Evolutionary conservation across 2,797 vertebrate species (phyloP).

Genomic region (Sebastes hopkinsi): DNA sequence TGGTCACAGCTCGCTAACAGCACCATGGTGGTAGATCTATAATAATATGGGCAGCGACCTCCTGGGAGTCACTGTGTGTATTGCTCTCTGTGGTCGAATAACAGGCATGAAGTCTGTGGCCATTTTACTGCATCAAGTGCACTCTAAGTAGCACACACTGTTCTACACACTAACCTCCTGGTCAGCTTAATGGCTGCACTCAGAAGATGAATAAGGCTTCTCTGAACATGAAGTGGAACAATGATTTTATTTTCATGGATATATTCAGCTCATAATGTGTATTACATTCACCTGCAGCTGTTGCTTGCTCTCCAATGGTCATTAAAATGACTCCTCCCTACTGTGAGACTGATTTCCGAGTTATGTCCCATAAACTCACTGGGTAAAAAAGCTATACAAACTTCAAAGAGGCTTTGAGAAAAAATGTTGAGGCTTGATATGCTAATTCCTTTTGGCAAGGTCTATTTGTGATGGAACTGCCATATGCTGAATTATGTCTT

Average conservation of each 20-base stretch:
- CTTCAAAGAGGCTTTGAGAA: conserved; percentile 14
- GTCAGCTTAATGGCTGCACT: background rate
- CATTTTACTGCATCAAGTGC: conserved; percentile 23
- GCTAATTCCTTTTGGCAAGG: background rate
- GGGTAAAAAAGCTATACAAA: background rate
- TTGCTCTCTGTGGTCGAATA: conserved; percentile 25
- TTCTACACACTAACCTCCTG: background rate
- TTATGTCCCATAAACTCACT: background rate
- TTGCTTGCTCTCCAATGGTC: background rate
- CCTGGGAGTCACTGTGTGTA: conserved; percentile 11
- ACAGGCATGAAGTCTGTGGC: conserved; percentile 8
- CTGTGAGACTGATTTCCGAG: background rate
- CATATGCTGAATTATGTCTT: background rate
- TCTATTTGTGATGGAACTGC: background rate
- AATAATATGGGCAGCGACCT: background rate
- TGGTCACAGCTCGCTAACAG: background rate
- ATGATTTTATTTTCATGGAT: background rate
- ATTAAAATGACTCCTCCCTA: background rate
- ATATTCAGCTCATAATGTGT: background rate
- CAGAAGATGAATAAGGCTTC: background rate
- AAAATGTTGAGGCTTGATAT: background rate
- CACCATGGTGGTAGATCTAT: background rate
- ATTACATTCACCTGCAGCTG: background rate
- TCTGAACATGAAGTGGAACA: background rate
- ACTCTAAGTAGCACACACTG: conserved; percentile 9